Evolutionary conservation across 2,797 vertebrate species (phyloP), one percentile per base, ranked within the genome.

Genomic region (Labroides dimidiatus): DNA sequence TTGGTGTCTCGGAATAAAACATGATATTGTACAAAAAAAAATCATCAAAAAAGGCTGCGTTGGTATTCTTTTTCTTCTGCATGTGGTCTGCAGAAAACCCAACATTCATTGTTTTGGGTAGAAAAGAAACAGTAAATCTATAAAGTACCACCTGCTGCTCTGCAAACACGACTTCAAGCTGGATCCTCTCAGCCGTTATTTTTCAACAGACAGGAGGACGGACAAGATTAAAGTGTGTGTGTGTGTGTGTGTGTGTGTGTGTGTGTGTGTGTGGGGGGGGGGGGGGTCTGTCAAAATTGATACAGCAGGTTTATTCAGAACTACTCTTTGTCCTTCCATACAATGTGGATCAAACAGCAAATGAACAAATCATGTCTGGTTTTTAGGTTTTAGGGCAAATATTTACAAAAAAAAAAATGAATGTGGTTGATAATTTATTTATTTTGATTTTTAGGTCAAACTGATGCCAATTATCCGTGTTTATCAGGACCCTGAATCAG

Each of bases 101-200:
- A 69, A 80, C 66, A 82, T 59, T 80, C 53, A 65, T 82, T 73
- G 80, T 63, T 87, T 85, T 78, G 58, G 79, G 64, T 27, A 68
- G 55, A 17, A 55, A 45, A 70, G 62, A 53, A 70, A 71, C 69
- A 80, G 77, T 52, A 75, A 85, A 89, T 85, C 77, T 53, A 84
- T 78, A 78, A 76, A 77, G 44, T 44, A 81, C 59, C 72, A 81
- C 71, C 78, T 57, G 55, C 73, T 72, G 79, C 65, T 87, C 72
- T 70, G 67, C 71, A 83, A 75, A 77, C 59, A 76, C 56, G 75
- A 78, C 21, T 57, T 79, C 58, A 80, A 78, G 78, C 56, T 78
- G 70, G 80, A 81, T 85, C 52, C 57, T 55, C 57, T 43, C 58
- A 72, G 72, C 33, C 53, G 52, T 77, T 56, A 71, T 59, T 42